Conservation (phyloP, 2,797 vertebrate genomes). For the Sebastes taczanowskii region DNA sequence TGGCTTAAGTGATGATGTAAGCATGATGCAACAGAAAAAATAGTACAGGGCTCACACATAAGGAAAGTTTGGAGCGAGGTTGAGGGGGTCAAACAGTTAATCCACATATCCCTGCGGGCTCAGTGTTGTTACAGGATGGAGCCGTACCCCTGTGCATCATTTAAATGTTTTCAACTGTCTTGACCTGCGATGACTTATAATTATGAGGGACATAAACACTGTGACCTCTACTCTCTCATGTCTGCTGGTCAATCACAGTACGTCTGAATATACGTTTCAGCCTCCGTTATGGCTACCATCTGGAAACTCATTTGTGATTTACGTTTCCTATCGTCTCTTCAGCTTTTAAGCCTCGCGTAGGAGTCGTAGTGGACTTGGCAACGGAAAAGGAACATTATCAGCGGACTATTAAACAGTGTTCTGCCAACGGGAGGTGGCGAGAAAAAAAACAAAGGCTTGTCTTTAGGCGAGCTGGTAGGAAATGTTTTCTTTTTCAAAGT, state of each 20-base stretch:
- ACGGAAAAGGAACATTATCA: conserved; percentile 62
- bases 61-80: conserved; percentile 36
- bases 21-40: conserved; percentile 55
- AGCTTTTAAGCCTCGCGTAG: conserved; percentile 8
- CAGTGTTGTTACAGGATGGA: conserved; percentile 54
- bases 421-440: conserved; percentile 53
- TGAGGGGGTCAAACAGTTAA: conserved; percentile 64
- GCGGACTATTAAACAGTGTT: conserved; percentile 57
- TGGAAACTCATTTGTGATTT: conserved; percentile 58
- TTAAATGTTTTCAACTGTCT: conserved; percentile 43
- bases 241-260: conserved; percentile 37
- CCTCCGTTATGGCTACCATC: conserved; percentile 46
- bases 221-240: conserved; percentile 58
- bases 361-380: conserved; percentile 9
- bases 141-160: conserved; percentile 21
- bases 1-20: conserved; percentile 57
- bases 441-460: conserved; percentile 58
- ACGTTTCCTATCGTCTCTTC: conserved; percentile 27
- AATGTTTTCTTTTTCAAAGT: conserved; percentile 70
- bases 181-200: conserved; percentile 46
- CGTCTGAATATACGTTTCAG: conserved; percentile 53
- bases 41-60: conserved; percentile 42
- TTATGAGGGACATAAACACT: conserved; percentile 50
- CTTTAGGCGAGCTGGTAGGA: conserved; percentile 65
- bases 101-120: conserved; percentile 30